phyloP scores from a whole-genome alignment of 2,797 vertebrate genomes.

The Astyanax mexicanus region DNA sequence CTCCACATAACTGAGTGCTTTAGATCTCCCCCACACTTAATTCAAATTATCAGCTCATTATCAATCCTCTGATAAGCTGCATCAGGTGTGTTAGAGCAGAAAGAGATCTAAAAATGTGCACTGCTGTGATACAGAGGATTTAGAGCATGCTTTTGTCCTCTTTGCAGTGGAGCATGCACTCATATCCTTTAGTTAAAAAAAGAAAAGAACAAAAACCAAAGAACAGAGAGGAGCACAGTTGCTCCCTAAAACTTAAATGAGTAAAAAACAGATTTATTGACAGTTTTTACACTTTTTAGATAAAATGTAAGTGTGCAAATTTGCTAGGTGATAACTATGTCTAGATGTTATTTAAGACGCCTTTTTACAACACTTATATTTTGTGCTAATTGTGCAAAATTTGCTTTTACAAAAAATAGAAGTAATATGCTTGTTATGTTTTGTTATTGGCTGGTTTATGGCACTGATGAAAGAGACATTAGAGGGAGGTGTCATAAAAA shows the following conservation, averaged over 20 bases:
- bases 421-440: too few relatives aligned
- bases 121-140: neutral
- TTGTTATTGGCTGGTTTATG: too few relatives aligned
- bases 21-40: neutral
- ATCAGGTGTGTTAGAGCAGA: neutral
- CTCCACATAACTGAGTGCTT: neutral
- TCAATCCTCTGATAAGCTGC: neutral
- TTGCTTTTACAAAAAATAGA: too few relatives aligned
- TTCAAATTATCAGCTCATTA: slow-evolving; percentile 11
- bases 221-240: neutral
- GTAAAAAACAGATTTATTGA: too few relatives aligned
- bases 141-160: neutral
- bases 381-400: too few relatives aligned
- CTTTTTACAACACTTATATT: too few relatives aligned
- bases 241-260: neutral
- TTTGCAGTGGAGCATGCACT: neutral
- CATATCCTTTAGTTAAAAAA: neutral
- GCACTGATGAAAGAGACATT: too few relatives aligned
- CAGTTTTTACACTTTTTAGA: too few relatives aligned
- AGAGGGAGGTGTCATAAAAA: too few relatives aligned
- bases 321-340: too few relatives aligned
- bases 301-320: too few relatives aligned
- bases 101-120: neutral
- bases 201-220: neutral
- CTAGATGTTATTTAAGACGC: too few relatives aligned